phyloP scores from a whole-genome alignment of 2,797 vertebrate genomes.

The Onychomys torridus region DNA sequence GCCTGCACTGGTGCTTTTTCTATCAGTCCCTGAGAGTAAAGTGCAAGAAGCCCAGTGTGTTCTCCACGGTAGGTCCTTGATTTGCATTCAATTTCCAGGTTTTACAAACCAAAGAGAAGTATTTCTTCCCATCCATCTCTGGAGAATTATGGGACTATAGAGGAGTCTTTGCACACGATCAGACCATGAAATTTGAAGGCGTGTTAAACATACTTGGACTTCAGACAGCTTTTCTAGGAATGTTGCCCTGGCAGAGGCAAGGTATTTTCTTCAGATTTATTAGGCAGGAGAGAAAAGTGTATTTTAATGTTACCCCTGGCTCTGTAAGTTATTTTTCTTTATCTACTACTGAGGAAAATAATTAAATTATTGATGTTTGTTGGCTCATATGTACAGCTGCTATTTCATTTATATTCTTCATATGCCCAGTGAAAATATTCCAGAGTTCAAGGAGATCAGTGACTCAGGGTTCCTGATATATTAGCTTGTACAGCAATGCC shows the following conservation, averaged over 20 bases:
- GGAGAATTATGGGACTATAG: slow-evolving; percentile 50
- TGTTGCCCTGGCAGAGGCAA: slow-evolving; percentile 69
- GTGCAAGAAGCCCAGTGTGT: background rate
- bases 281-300: slow-evolving; percentile 73
- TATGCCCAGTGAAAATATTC: slow-evolving; percentile 61
- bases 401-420: slow-evolving; percentile 74
- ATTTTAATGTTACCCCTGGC: slow-evolving; percentile 72
- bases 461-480: slow-evolving; percentile 55
- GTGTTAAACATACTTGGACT: slow-evolving; percentile 71
- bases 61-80: background rate
- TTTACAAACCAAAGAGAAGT: slow-evolving; percentile 30
- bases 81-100: slow-evolving; percentile 1
- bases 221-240: slow-evolving; percentile 80
- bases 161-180: slow-evolving; percentile 69
- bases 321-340: slow-evolving; percentile 75
- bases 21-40: background rate
- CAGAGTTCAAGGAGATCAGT: slow-evolving; percentile 68
- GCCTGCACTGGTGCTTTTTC: background rate
- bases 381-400: slow-evolving; percentile 39
- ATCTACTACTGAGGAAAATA: slow-evolving; percentile 72
- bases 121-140: background rate
- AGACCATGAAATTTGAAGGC: slow-evolving; percentile 72
- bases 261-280: slow-evolving; percentile 76
- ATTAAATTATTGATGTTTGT: slow-evolving; percentile 80
- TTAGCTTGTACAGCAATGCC: slow-evolving; percentile 45